Percentiles rank a stretch among this genome's conserved stretches.
Evolutionary conservation across 2,113 vertebrate species (phyloP).

Genomic region (Coregonus clupeaformis): DNA sequence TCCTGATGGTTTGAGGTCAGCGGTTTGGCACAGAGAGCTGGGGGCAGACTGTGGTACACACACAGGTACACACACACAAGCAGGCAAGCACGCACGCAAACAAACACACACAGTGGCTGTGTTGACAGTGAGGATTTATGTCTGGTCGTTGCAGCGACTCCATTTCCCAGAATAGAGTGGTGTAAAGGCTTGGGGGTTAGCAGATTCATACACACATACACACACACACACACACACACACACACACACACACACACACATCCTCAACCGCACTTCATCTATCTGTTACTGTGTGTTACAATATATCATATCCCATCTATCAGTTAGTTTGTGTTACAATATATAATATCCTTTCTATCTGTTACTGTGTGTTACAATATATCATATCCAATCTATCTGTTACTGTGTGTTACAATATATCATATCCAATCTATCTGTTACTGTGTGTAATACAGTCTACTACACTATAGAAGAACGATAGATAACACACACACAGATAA

Average conservation of each 20-base stretch:
- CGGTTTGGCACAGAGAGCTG: background rate
- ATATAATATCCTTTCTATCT: no score
- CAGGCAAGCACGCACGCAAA: background rate
- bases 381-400: no score
- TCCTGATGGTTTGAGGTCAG: background rate
- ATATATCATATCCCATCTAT: background rate
- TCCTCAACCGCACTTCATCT: no score
- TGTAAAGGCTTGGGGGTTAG: conserved; percentile 2
- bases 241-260: background rate
- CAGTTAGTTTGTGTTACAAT: no score
- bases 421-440: no score
- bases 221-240: background rate
- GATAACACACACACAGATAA: no score
- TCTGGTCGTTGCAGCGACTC: conserved; percentile 22
- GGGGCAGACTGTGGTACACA: background rate
- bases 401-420: no score
- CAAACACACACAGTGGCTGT: background rate
- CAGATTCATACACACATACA: conserved; percentile 7
- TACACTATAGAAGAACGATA: no score
- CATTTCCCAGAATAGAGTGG: conserved; percentile 38
- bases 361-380: no score
- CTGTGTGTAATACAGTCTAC: no score
- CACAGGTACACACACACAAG: background rate
- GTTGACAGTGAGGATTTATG: conserved; percentile 20
- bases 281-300: background rate